These are phyloP conservation scores for Drosophila fulvimacula DNA, from an alignment of 2,888 invertebrate genomes.

Conservation along the genomic window DNA sequence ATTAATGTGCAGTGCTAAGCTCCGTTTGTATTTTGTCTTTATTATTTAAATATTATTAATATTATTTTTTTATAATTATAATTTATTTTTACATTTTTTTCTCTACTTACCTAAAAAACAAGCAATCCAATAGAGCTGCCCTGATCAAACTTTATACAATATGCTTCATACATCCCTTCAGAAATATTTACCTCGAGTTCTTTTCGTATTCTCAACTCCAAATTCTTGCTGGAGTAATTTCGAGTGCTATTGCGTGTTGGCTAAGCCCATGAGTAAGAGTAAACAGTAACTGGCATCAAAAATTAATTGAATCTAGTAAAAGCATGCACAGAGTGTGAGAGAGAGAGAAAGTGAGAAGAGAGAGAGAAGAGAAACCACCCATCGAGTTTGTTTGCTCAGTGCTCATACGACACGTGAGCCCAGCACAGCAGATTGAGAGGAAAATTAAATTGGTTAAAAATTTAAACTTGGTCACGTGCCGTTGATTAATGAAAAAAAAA, in stretches of 20 bases:
- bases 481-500: conserved; percentile 67
- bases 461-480: conserved; percentile 78
- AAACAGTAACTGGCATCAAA: conserved; percentile 41
- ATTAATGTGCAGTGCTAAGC: too few relatives aligned
- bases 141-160: too few relatives aligned
- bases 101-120: too few relatives aligned
- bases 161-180: neutral
- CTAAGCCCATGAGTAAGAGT: conserved; percentile 9
- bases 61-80: too few relatives aligned
- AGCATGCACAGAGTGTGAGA: neutral
- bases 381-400: conserved; percentile 43
- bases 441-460: conserved; percentile 64
- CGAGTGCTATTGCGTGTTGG: conserved; percentile 8
- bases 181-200: neutral
- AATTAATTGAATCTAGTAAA: conserved; percentile 54
- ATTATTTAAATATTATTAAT: too few relatives aligned
- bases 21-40: too few relatives aligned
- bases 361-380: neutral
- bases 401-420: conserved; percentile 66
- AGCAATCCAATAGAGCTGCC: too few relatives aligned
- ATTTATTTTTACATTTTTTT: too few relatives aligned
- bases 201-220: neutral
- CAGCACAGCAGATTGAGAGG: conserved; percentile 1
- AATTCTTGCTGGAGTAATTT: neutral
- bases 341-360: neutral